Percentiles rank a stretch among this genome's conserved stretches.
Evolutionary conservation across 2,113 vertebrate species (phyloP).

Genomic region (Lophochroa leadbeateri): DNA sequence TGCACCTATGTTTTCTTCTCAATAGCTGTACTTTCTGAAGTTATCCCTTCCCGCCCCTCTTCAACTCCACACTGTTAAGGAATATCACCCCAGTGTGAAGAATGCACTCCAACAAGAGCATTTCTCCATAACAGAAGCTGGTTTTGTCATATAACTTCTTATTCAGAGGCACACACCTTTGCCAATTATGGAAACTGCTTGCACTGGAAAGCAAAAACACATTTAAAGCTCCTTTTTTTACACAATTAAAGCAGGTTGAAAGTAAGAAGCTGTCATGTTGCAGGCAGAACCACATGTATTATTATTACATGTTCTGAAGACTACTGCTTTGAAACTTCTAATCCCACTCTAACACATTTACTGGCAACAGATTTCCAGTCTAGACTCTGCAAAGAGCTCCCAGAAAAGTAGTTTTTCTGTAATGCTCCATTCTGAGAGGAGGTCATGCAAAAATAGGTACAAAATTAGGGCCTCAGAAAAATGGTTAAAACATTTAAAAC

Average conservation of each 20-base stretch:
- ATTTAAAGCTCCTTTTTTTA: not conserved
- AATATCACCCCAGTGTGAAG: not conserved
- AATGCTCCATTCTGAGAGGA: not conserved
- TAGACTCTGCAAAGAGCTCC: not conserved
- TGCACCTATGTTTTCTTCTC: not conserved
- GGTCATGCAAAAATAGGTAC: too few relatives aligned
- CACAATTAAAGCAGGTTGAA: not conserved
- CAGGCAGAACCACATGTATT: not conserved
- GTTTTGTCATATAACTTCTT: not conserved
- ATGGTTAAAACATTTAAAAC: not conserved
- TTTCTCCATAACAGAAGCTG: not conserved
- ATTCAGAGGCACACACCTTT: not conserved
- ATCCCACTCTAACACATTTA: not conserved
- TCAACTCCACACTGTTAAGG: not conserved
- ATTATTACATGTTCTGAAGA: not conserved
- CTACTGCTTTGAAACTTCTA: not conserved
- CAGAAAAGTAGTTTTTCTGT: not conserved
- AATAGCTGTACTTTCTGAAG: not conserved
- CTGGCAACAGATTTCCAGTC: not conserved
- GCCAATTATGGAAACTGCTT: not conserved
- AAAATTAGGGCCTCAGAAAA: not conserved
- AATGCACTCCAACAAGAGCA: not conserved
- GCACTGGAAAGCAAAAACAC: not conserved
- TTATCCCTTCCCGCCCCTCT: not conserved
- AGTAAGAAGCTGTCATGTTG: not conserved